Conservation (phyloP, 1,140 invertebrate genomes). For the Megalopta genalis region DNA sequence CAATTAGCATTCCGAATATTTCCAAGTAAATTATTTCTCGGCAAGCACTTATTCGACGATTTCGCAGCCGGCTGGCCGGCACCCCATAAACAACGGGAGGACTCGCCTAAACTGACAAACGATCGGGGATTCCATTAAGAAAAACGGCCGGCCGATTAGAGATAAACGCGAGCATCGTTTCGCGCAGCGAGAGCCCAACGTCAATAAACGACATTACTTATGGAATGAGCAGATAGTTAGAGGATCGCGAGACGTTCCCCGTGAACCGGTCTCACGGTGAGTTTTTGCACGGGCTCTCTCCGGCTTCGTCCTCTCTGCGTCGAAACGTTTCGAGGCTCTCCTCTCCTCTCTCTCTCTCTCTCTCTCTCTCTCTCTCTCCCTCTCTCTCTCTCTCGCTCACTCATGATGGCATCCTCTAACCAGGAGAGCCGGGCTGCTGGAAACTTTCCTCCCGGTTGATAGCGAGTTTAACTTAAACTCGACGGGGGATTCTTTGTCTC, state of each 20-base stretch:
- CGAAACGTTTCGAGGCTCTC: slow-evolving; percentile 14
- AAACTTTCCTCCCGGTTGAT: slow-evolving; percentile 31
- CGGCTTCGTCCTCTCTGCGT: not conserved
- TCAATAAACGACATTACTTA: not conserved
- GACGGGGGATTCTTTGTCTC: slow-evolving; percentile 23
- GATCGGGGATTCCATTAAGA: no score
- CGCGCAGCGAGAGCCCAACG: no score
- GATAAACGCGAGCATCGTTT: no score
- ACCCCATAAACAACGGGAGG: no score
- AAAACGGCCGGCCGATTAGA: no score
- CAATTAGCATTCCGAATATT: no score
- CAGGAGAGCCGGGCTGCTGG: not conserved
- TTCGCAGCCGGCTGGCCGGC: no score
- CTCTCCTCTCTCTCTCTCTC: not conserved
- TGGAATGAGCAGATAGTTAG: slow-evolving; percentile 9
- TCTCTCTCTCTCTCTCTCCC: no score
- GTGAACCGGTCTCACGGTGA: slow-evolving; percentile 56
- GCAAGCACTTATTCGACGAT: no score
- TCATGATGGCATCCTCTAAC: not conserved
- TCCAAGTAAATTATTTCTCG: no score
- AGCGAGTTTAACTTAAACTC: slow-evolving; percentile 25
- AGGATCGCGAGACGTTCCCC: slow-evolving; percentile 17
- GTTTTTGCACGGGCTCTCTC: slow-evolving; percentile 47
- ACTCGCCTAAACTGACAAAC: no score
- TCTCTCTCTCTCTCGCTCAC: not conserved